Conservation (phyloP, 1,140 invertebrate genomes). For the Calephelis nemesis region DNA sequence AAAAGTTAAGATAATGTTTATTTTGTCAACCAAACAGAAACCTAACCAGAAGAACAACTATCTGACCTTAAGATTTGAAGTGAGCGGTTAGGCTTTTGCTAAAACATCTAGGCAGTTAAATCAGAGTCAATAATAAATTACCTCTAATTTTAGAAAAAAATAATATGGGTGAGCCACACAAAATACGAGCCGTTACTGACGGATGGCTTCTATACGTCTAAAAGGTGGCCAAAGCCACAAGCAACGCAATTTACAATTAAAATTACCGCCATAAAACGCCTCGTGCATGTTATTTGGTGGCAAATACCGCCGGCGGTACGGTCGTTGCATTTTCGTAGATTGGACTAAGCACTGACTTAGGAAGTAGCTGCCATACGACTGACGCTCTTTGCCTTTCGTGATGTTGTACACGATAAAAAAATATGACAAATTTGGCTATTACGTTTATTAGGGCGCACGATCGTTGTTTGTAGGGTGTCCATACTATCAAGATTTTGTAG, state of each 20-base stretch:
- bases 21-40: too few relatives aligned
- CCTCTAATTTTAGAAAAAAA: too few relatives aligned
- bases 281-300: constrained; percentile 63
- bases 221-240: neutral
- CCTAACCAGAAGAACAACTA: too few relatives aligned
- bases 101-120: too few relatives aligned
- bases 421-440: constrained; percentile 64
- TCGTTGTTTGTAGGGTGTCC: constrained; percentile 24
- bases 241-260: constrained; percentile 18
- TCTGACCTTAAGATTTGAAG: too few relatives aligned
- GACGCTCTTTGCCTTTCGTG: constrained; percentile 48
- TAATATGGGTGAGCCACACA: too few relatives aligned
- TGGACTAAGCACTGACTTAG: constrained; percentile 38
- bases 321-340: constrained; percentile 56
- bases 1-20: too few relatives aligned
- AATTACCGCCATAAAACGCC: constrained; percentile 57
- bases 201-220: neutral
- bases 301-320: constrained; percentile 54
- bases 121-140: too few relatives aligned
- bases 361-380: constrained; percentile 23
- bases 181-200: too few relatives aligned
- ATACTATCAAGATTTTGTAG: too few relatives aligned
- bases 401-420: constrained; percentile 60
- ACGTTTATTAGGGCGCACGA: constrained; percentile 66
- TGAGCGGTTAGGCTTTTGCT: too few relatives aligned